Evolutionary conservation across 1,140 invertebrate genomes (phyloP), one percentile per base, ranked within the genome.

Genomic region (Pogonus chalceus): DNA sequence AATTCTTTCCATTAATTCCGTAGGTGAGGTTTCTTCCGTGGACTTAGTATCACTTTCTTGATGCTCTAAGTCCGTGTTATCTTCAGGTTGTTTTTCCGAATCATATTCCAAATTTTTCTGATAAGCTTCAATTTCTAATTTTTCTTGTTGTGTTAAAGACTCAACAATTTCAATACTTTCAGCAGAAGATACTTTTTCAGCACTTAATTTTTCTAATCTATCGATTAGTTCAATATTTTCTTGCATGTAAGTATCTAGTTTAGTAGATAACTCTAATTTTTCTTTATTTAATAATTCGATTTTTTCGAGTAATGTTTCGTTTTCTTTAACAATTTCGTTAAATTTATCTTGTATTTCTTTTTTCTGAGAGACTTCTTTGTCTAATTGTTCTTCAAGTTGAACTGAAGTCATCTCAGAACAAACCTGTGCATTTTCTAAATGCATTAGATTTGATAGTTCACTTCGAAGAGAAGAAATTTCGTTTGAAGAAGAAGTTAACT

Each of bases 341-440:
- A 79, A 70, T 23, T 78, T 70, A n/a, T 72, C 68, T 14, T 59
- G 16, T 0, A 77, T 58, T 60, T 78, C 72, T 31, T 72, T 74
- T 58, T 77, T 77, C 57, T 73, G 69, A 4, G 64, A 66, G 35
- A 71, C 71, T 1, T 76, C 55, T 22, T 69, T 60, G 60, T 84
- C 82, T 16, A 84, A 65, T 65, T 84, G 78, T 64, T 86, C 83
- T 66, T 83, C 79, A 53, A 85, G 65, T 59, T 86, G 81, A 12
- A 84, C 83, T 4, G 78, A 75, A 58, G 81, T 83, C 60, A 88
- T 81, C 72, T 87, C 83, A 4, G 82, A 80, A n/a, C 77, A 75
- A 0, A 82, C 79, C 37, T 79, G 71, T 2, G 72, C 69, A 72
- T 77, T 82, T 66, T 84, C 78, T 2, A 80, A 73, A 53, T 79